Evolutionary conservation across 2,113 vertebrate genomes (phyloP).

Genomic region (Pyrgilauda ruficollis): DNA sequence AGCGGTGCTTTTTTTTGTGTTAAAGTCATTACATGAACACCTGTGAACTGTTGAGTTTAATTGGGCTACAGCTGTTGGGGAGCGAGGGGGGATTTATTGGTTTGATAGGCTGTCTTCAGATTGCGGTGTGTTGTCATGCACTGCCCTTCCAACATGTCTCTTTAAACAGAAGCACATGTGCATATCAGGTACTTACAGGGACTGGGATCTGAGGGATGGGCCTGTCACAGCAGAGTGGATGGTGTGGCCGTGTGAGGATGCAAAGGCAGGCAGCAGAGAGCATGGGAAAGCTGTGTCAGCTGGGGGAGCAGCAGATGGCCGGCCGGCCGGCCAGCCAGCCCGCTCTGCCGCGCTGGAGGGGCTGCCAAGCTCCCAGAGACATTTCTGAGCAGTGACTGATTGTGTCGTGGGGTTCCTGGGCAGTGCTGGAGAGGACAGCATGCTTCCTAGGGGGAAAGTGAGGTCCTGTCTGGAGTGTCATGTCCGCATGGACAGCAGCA

Average conservation of each 20-base stretch:
- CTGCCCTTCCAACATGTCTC: background rate
- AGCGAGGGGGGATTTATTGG: constrained; percentile 50
- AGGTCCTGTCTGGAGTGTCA: background rate
- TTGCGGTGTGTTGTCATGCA: background rate
- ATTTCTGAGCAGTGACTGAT: background rate
- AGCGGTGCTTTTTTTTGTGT: constrained; percentile 65
- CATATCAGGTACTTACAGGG: background rate
- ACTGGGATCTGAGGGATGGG: background rate
- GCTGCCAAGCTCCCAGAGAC: background rate
- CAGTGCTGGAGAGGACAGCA: background rate
- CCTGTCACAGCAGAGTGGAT: background rate
- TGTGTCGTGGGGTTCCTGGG: rapidly evolving
- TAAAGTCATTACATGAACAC: constrained; percentile 77
- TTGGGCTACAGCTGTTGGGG: constrained; percentile 77
- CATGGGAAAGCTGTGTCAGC: background rate
- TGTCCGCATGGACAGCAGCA: background rate
- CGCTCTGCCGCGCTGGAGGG: rapidly evolving
- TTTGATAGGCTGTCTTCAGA: constrained; percentile 53
- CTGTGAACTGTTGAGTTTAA: constrained; percentile 79
- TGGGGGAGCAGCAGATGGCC: background rate
- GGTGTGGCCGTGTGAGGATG: background rate
- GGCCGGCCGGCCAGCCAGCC: background rate
- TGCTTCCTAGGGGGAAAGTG: background rate
- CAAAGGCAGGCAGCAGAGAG: background rate
- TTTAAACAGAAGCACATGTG: background rate